Evolutionary conservation across 2,113 vertebrate species (phyloP).

Genomic region (Neolamprologus caudopunctatus): DNA sequence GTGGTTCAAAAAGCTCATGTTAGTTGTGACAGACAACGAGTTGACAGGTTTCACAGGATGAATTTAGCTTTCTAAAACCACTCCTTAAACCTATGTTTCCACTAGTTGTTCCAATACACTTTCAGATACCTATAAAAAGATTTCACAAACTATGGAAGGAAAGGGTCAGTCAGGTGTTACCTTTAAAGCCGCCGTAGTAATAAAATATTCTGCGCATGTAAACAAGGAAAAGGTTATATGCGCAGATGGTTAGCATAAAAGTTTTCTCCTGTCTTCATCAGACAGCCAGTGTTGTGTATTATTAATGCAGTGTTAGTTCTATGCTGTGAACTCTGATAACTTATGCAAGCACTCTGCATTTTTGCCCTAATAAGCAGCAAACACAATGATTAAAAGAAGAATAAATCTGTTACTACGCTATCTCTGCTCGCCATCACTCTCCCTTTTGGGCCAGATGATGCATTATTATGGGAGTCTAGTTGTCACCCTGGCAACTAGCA

Average conservation of each 20-base stretch:
- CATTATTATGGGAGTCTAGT: slow-evolving; percentile 31
- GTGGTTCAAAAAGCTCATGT: neutral
- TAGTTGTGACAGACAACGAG: neutral
- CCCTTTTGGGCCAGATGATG: slow-evolving; percentile 28
- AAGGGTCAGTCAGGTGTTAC: neutral
- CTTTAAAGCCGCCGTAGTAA: neutral
- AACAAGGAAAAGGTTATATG: neutral
- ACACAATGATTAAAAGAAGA: neutral
- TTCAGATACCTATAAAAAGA: fast-evolving
- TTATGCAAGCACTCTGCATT: neutral
- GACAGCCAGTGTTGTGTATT: neutral
- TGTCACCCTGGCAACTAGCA: slow-evolving; percentile 57
- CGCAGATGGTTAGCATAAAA: neutral
- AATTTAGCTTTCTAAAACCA: neutral
- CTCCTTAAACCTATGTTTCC: neutral
- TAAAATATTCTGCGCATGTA: neutral
- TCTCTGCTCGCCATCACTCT: slow-evolving; percentile 10
- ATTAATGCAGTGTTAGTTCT: neutral
- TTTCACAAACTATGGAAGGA: neutral
- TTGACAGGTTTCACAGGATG: neutral
- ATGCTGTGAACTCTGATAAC: neutral
- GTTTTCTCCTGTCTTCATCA: neutral
- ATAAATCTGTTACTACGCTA: neutral
- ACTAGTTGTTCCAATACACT: fast-evolving
- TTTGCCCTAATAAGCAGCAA: neutral